These are phyloP conservation scores for Erythrocercus mccallii DNA, from an alignment of 2,113 vertebrate species.

Conservation along the genomic window DNA sequence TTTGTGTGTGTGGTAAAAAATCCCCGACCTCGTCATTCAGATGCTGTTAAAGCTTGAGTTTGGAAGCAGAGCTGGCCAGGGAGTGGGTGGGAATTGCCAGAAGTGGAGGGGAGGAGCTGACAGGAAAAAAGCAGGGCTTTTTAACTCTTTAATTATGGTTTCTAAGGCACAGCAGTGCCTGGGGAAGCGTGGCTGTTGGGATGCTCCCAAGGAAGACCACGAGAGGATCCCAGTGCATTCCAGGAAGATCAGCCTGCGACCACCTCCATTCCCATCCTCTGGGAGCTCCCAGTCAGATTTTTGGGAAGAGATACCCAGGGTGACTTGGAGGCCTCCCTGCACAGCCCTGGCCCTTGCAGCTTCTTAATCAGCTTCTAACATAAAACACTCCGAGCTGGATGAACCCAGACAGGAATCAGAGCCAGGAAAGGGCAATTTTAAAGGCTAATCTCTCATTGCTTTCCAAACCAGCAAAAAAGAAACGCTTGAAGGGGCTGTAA, in stretches of 20 bases:
- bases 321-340: background rate
- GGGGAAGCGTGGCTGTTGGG: background rate
- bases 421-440: background rate
- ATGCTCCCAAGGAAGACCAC: background rate
- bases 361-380: background rate
- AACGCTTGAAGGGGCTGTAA: background rate
- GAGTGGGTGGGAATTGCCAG: background rate
- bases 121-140: background rate
- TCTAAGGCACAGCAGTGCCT: background rate
- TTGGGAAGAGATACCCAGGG: background rate
- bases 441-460: background rate
- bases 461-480: background rate
- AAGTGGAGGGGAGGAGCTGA: background rate
- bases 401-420: background rate
- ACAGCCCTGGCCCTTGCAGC: background rate
- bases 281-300: background rate
- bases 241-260: accelerated
- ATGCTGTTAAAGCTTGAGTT: background rate
- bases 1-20: background rate
- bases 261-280: accelerated
- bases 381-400: background rate
- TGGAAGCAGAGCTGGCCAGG: background rate
- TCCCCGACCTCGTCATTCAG: background rate
- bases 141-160: background rate
- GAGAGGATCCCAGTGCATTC: background rate